phyloP scores from a whole-genome alignment of 2,113 vertebrate genomes.

The Solea senegalensis region DNA sequence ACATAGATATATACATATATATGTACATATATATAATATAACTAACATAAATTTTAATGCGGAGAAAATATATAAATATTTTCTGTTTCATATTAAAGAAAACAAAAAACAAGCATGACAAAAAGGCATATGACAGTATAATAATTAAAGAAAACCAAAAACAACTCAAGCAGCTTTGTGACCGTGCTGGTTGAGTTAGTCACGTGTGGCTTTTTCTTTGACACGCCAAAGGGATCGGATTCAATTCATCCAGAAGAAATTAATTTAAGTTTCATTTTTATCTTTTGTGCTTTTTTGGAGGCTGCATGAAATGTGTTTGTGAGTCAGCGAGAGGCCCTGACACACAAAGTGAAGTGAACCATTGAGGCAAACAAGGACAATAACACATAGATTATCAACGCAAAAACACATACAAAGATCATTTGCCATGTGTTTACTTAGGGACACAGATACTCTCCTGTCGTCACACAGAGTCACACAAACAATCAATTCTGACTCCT shows the following conservation, averaged over 20 bases:
- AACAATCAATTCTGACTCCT: conserved; percentile 26
- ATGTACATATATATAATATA: no score
- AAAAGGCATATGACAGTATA: not conserved
- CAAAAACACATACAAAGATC: not conserved
- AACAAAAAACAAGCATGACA: no score
- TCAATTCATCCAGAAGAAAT: conserved; percentile 5
- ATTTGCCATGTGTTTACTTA: not conserved
- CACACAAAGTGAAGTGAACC: not conserved
- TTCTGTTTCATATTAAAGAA: not conserved
- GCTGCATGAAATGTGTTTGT: conserved; percentile 10
- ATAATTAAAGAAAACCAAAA: conserved; percentile 1
- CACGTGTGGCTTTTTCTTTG: not conserved
- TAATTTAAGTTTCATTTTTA: conserved; percentile 13
- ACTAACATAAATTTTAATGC: no score
- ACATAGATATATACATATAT: no score
- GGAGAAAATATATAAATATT: not conserved
- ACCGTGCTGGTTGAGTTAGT: not conserved
- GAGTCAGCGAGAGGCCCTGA: not conserved
- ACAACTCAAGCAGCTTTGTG: not conserved
- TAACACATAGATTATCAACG: not conserved
- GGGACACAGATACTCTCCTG: not conserved
- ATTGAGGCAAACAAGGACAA: not conserved
- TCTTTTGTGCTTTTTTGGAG: conserved; percentile 19
- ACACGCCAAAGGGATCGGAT: not conserved
- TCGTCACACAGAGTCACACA: conserved; percentile 11